Base-by-base conservation (phyloP, 2,888 invertebrate species). In the Trissolcus brochymenae region DNA sequence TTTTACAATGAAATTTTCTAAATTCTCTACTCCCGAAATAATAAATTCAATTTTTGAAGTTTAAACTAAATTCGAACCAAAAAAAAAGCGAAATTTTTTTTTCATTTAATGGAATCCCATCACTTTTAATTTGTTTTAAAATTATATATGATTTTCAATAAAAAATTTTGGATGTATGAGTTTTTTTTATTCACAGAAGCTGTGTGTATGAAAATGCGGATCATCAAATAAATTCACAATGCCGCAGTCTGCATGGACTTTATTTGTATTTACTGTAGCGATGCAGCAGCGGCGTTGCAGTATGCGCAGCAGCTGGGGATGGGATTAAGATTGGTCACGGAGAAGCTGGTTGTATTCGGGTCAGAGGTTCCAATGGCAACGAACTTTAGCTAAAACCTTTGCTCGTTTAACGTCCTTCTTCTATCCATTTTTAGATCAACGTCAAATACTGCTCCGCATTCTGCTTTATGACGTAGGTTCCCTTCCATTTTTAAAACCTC, bases 321-420 rank as follows among this genome's bases (percentile, higher is more conserved):
- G 65, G 74, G 57, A 71, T 79, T 72, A 54, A 53, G 67, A 65
- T 78, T 72, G 75, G 54, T 65, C 54, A 76, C 49, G 51, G 57
- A 73, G 57, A 76, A 74, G 78, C 70, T 73, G 67, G 72, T 79
- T 72, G 81, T 83, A 84, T 82, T 83, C 82, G 81, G 82, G 84
- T 84, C 84, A 83, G 82, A 83, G 82, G 78, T 82, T 75, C 70
- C 74, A 79, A 70, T 83, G 79, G 82, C 82, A 79, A 79, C 57
- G 82, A 59, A 80, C 82, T 73, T 35, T 70, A 71, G 65, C 61
- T 50, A 50, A 64, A 57, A 67, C 54, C 61, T 68, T 60, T 40
- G 25, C 16, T 35, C 40, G 16, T 65, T 65, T 43, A 40, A 35
- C 56, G 56, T 29, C 3, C 46, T 60, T 68, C 60, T 62, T 64